A percentile compares a stretch with the other conserved stretches of the same genome.
These are phyloP conservation scores for Peromyscus maniculatus DNA, from an alignment of 2,113 vertebrate genomes.

Conservation along the genomic window DNA sequence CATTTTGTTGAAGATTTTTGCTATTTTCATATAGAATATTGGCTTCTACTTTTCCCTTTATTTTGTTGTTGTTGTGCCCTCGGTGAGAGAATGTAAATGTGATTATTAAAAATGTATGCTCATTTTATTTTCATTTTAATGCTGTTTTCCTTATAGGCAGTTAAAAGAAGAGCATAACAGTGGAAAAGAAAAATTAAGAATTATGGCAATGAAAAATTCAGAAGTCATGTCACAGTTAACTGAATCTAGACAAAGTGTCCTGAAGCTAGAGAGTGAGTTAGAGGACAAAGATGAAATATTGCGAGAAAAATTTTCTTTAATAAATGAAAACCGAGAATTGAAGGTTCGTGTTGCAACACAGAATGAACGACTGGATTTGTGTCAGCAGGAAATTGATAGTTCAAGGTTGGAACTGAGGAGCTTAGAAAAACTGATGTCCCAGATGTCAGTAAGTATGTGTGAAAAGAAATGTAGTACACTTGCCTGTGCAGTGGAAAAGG, in stretches of 20 bases:
- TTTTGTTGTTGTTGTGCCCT: background rate
- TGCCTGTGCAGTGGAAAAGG: background rate
- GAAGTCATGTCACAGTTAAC: slow-evolving; percentile 88
- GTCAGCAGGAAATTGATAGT: slow-evolving; percentile 89
- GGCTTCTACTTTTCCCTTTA: background rate
- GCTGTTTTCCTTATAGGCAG: slow-evolving; percentile 84
- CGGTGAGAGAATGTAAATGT: slow-evolving; percentile 29
- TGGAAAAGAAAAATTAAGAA: slow-evolving; percentile 84
- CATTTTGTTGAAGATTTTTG: slow-evolving; percentile 1
- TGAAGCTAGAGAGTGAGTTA: slow-evolving; percentile 89
- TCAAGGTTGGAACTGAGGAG: slow-evolving; percentile 88
- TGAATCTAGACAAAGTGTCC: slow-evolving; percentile 85
- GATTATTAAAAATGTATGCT: slow-evolving; percentile 48
- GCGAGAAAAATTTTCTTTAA: slow-evolving; percentile 86
- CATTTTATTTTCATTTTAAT: slow-evolving; percentile 65
- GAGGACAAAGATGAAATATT: slow-evolving; percentile 84
- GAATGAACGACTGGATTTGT: slow-evolving; percentile 87
- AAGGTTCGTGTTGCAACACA: slow-evolving; percentile 87
- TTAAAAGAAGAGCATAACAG: slow-evolving; percentile 88
- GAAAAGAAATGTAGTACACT: slow-evolving; percentile 73
- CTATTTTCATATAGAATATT: background rate
- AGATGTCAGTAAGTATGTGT: slow-evolving; percentile 84
- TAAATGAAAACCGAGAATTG: slow-evolving; percentile 90
- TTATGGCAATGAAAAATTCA: slow-evolving; percentile 85
- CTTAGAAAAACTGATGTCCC: slow-evolving; percentile 90